phyloP scores from a whole-genome alignment of 2,797 vertebrate genomes.

The Pseudocheirus occidentalis region DNA sequence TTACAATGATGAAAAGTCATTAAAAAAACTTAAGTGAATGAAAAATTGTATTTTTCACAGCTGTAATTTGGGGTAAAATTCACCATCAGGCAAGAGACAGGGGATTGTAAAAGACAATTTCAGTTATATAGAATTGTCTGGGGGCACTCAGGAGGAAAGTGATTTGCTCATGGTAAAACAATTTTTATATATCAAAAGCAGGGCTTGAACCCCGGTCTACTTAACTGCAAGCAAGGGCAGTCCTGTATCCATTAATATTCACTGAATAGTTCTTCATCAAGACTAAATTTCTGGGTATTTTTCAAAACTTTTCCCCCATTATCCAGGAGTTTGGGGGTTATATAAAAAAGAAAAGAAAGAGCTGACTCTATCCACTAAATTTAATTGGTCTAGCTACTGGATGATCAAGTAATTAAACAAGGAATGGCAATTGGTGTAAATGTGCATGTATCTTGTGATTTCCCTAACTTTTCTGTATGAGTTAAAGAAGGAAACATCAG shows the following conservation, averaged over 20 bases:
- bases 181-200: not conserved
- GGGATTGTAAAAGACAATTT: not conserved
- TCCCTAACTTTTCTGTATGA: not conserved
- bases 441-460: not conserved
- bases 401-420: not conserved
- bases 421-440: not conserved
- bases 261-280: not conserved
- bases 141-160: not conserved
- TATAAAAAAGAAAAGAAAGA: constrained; percentile 24
- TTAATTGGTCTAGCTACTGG: not conserved
- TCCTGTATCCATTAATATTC: not conserved
- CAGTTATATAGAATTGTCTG: not conserved
- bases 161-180: not conserved
- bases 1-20: not conserved
- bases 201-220: not conserved
- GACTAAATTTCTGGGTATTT: not conserved
- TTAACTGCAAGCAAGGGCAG: not conserved
- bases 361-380: not conserved
- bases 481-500: not conserved
- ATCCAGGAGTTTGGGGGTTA: not conserved
- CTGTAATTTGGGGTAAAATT: not conserved
- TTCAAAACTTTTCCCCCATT: not conserved
- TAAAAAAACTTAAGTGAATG: not conserved
- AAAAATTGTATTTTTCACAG: not conserved
- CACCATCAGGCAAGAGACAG: not conserved